phyloP scores from a whole-genome alignment of 1,140 invertebrate genomes.

The Tyrophagus putrescentiae region DNA sequence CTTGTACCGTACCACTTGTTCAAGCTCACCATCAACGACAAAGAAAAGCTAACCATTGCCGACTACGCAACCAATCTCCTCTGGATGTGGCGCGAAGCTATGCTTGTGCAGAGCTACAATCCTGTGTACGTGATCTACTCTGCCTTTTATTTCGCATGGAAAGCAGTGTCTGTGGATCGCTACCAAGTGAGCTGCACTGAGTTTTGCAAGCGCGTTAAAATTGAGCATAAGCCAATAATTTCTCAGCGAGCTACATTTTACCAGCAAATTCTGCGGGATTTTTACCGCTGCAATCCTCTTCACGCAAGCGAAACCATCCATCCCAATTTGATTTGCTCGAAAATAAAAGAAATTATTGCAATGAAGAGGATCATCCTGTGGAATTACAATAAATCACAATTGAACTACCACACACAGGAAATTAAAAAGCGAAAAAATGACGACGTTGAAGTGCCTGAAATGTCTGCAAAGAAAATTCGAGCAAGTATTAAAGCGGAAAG shows the following conservation, averaged over 20 bases:
- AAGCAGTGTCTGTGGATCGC: neutral
- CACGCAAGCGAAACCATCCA: neutral
- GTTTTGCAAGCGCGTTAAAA: neutral
- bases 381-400: neutral
- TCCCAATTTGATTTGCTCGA: neutral
- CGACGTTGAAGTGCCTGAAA: neutral
- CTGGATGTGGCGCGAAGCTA: neutral
- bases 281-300: neutral
- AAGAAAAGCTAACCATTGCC: neutral
- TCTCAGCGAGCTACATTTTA: neutral
- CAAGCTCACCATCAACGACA: neutral
- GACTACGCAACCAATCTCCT: neutral
- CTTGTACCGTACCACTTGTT: neutral
- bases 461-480: neutral
- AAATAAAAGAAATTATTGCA: neutral
- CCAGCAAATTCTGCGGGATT: constrained; percentile 1
- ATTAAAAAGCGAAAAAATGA: neutral
- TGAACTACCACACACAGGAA: neutral
- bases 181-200: neutral
- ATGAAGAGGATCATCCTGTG: neutral
- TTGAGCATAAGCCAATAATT: neutral
- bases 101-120: neutral
- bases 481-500: neutral
- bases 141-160: constrained; percentile 2
- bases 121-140: neutral